phyloP scores from a whole-genome alignment of 92 coral and sea anemone species.

The Epizoanthus illoricatus region DNA sequence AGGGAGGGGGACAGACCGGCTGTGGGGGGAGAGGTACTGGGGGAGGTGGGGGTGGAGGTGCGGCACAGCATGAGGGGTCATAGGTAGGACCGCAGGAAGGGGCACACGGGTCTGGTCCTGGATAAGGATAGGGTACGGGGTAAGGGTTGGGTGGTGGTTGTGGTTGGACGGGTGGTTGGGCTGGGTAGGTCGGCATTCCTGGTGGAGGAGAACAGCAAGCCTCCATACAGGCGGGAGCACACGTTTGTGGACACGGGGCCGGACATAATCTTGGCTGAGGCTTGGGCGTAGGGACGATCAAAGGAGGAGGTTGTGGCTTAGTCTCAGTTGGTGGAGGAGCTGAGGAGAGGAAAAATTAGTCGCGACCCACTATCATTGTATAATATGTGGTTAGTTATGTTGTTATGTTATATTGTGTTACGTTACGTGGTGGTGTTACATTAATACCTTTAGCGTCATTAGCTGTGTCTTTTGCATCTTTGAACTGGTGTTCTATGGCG shows the following conservation, averaged over 20 bases:
- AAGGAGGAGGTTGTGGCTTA: constrained; percentile 67
- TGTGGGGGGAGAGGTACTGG: constrained; percentile 71
- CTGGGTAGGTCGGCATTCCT: constrained; percentile 27
- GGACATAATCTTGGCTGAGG: constrained; percentile 76
- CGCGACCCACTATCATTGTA: background rate
- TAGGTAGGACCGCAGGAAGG: constrained; percentile 50
- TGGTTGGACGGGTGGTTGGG: constrained; percentile 45
- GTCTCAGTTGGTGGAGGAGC: constrained; percentile 62
- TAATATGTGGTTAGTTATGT: no score
- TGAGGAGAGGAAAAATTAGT: constrained; percentile 15
- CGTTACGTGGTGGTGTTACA: no score
- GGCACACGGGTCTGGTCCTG: constrained; percentile 45
- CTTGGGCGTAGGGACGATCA: constrained; percentile 66
- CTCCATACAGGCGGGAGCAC: constrained; percentile 84
- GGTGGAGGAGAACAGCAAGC: constrained; percentile 64
- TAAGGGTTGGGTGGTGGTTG: constrained; percentile 45
- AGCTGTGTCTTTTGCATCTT: no score
- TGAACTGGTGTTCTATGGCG: no score
- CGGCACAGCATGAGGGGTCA: constrained; percentile 61
- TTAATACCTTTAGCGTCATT: no score
- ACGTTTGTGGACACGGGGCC: constrained; percentile 69
- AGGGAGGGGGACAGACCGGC: constrained; percentile 53
- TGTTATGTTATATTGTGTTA: no score
- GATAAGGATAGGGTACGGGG: constrained; percentile 31
- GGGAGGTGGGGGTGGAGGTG: constrained; percentile 66